Base-by-base conservation (phyloP, 2,888 invertebrate genomes). In the Mythimna vitellina region DNA sequence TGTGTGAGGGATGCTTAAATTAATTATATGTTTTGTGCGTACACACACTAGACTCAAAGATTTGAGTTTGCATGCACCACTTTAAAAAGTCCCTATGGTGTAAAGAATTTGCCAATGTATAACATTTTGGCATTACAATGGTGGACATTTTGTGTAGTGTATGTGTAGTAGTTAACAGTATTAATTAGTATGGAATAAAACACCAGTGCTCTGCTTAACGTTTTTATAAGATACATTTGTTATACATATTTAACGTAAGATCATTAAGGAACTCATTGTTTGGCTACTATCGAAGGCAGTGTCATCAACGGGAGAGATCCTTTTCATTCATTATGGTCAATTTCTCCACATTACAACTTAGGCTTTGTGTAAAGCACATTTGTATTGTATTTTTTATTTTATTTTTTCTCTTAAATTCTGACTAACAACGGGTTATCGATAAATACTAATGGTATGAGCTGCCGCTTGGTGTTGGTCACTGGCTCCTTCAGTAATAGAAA, bases 361-460 rank as follows among this genome's bases (percentile, higher is more conserved):
- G 83, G 87, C 85, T 89, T 82, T 80, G 76, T 81, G 76, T 83
- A 83, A 78, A 84, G 87, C 89, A 89, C 89, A 82, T 81, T 81
- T 88, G 80, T 87, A 83, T 87, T 85, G 70, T 70, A n/a, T 73
- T 66, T 72, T 75, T 73, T 69, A 67, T 82, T 71, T 78, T 69
- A 80, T 82, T 80, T 83, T 75, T 87, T 82, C 82, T 83, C 84
- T 84, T 86, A 77, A 85, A 83, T 84, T 86, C 66, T 83, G 71
- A 92, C 93, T 93, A 92, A 92, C 90, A 86, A 76, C 88, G 91
- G 90, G 86, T 79, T 81, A 75, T 65, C 53, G 78, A 79, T 77
- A 78, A 29, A 84, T 78, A 77, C 76, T 80, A 82, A 80, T 81
- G 82, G 81, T 80, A 67, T 70, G 35, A 65, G 70, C 79, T 73